Evolutionary conservation across 2,888 invertebrate species (phyloP).

Genomic region (Rhimphoctona megacephalus): DNA sequence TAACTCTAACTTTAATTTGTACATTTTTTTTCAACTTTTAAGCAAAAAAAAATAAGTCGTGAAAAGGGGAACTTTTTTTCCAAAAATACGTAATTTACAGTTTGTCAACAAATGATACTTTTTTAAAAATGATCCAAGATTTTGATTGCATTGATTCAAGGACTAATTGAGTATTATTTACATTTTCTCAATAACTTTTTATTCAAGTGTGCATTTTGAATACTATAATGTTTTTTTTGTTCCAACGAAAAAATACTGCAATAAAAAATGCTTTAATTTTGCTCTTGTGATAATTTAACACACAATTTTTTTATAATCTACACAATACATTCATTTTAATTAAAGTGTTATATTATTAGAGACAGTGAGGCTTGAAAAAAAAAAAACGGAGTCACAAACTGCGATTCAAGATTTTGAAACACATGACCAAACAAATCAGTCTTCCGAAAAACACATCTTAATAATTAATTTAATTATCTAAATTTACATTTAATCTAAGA

Average conservation of each 20-base stretch:
- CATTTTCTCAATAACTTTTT: neutral
- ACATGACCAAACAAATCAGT: neutral
- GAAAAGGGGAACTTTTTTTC: neutral
- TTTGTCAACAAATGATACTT: neutral
- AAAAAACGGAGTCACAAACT: too few relatives aligned
- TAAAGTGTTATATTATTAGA: too few relatives aligned
- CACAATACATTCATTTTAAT: too few relatives aligned
- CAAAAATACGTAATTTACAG: neutral
- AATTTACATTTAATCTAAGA: slow-evolving; percentile 5
- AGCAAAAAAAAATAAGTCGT: too few relatives aligned
- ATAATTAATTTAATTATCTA: neutral
- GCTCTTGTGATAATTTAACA: neutral
- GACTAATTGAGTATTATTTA: neutral
- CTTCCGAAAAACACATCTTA: neutral
- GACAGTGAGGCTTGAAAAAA: too few relatives aligned
- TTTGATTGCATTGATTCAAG: neutral
- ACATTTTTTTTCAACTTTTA: too few relatives aligned
- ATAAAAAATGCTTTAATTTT: neutral
- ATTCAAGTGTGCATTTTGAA: neutral
- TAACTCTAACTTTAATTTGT: neutral
- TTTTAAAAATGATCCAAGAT: neutral
- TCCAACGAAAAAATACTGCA: neutral
- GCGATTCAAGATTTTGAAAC: neutral
- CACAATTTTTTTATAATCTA: neutral
- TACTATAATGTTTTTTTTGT: too few relatives aligned